phyloP scores from a whole-genome alignment of 2,797 vertebrate species.

The Austrolebias charrua region DNA sequence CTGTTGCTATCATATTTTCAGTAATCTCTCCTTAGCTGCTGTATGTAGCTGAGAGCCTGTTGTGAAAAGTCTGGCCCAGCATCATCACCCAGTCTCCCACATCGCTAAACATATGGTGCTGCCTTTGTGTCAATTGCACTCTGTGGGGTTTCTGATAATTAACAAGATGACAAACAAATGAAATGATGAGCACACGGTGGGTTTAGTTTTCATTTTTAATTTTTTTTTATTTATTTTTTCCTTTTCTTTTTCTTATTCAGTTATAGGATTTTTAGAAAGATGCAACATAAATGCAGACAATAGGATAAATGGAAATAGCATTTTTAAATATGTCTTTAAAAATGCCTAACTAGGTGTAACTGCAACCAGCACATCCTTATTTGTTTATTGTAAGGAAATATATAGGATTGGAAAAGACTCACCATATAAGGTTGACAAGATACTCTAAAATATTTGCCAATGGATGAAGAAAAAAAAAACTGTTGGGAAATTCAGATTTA shows the following conservation, averaged over 20 bases:
- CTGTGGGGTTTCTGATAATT: conserved; percentile 73
- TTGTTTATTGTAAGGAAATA: conserved; percentile 5
- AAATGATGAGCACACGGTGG: conserved; percentile 58
- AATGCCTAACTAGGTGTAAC: neutral
- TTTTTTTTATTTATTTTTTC: conserved; percentile 6
- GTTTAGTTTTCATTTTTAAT: conserved; percentile 37
- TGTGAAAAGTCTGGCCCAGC: conserved; percentile 71
- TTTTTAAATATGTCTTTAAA: too few relatives aligned
- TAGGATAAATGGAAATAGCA: neutral
- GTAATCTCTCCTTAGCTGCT: conserved; percentile 66
- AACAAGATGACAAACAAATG: conserved; percentile 72
- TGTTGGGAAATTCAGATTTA: too few relatives aligned
- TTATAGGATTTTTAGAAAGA: conserved; percentile 2
- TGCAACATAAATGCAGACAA: neutral
- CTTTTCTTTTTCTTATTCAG: conserved; percentile 2
- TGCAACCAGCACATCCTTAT: too few relatives aligned
- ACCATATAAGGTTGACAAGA: conserved; percentile 8
- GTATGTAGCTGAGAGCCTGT: conserved; percentile 70
- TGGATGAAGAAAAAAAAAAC: conserved; percentile 2
- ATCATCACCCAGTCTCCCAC: conserved; percentile 65
- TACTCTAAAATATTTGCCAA: conserved; percentile 21
- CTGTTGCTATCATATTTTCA: conserved; percentile 50
- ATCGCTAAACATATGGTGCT: conserved; percentile 65
- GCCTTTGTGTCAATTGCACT: conserved; percentile 72
- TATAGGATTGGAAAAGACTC: conserved; percentile 19